A percentile compares a stretch with the other conserved stretches of the same genome.
These are phyloP conservation scores for Lithophane ornitopus DNA, from an alignment of 2,888 invertebrate species.

Conservation along the genomic window DNA sequence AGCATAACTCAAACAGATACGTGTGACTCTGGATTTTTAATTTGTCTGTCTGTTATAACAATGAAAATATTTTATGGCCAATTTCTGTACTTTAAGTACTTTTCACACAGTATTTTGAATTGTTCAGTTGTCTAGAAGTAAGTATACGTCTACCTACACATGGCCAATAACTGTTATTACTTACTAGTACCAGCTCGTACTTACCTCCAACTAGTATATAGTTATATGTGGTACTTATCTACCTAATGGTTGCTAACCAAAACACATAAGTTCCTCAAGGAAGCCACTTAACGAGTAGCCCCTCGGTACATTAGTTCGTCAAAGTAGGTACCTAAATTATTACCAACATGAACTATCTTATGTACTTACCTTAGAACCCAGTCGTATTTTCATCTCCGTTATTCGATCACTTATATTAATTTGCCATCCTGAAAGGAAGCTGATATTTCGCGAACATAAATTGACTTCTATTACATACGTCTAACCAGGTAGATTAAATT, in stretches of 20 bases:
- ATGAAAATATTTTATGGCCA: neutral
- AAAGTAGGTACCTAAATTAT: slow-evolving; percentile 34
- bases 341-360: slow-evolving; percentile 16
- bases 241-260: slow-evolving; percentile 10
- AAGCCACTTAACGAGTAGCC: slow-evolving; percentile 27
- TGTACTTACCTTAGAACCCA: neutral
- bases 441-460: slow-evolving; percentile 41
- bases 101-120: neutral
- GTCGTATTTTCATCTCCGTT: slow-evolving; percentile 25
- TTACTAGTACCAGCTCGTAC: too few species aligned
- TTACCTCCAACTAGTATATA: too few species aligned
- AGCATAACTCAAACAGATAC: too few species aligned
- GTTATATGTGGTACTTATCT: neutral
- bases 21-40: too few species aligned
- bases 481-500: neutral
- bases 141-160: neutral
- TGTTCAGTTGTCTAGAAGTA: neutral
- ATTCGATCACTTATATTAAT: slow-evolving; percentile 47
- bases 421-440: slow-evolving; percentile 40
- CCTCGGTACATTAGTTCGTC: slow-evolving; percentile 34
- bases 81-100: neutral
- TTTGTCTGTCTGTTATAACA: too few species aligned
- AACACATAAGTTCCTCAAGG: slow-evolving; percentile 6
- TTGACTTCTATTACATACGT: slow-evolving; percentile 27
- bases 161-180: neutral